phyloP scores from a whole-genome alignment of 2,113 vertebrate genomes.

The Ibidorhyncha struthersii region DNA sequence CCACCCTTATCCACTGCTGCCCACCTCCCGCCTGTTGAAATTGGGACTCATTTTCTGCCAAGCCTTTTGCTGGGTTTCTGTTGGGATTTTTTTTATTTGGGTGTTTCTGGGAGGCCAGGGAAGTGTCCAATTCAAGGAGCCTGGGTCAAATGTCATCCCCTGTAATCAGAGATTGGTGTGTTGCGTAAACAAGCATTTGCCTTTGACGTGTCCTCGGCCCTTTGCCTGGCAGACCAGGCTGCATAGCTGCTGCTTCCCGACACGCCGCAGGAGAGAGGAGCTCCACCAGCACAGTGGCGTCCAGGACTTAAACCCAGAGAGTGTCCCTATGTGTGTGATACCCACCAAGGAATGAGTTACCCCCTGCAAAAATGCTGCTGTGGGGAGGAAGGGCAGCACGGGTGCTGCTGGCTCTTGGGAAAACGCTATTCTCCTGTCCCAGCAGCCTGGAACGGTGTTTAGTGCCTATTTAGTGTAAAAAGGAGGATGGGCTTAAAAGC shows the following conservation, averaged over 20 bases:
- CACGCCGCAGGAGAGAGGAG: rapidly evolving
- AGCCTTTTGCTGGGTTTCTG: background rate
- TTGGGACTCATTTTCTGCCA: background rate
- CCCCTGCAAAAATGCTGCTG: background rate
- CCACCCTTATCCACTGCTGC: background rate
- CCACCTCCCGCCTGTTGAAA: background rate
- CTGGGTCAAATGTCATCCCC: background rate
- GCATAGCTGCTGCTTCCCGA: background rate
- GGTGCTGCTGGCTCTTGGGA: background rate
- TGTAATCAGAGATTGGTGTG: background rate
- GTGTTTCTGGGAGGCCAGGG: background rate
- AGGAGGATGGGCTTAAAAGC: background rate
- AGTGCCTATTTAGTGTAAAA: background rate
- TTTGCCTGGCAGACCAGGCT: background rate
- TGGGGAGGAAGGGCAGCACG: background rate
- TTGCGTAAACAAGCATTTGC: background rate
- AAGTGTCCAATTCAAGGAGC: background rate
- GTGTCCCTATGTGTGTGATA: rapidly evolving
- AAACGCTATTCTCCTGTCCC: background rate
- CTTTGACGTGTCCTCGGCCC: background rate
- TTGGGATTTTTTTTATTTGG: background rate
- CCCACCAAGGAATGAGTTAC: background rate
- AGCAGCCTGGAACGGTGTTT: background rate
- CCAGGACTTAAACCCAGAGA: too few species aligned
- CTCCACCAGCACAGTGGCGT: rapidly evolving